phyloP scores from a whole-genome alignment of 1,140 invertebrate genomes.

The Caenorhabditis elegans region DNA sequence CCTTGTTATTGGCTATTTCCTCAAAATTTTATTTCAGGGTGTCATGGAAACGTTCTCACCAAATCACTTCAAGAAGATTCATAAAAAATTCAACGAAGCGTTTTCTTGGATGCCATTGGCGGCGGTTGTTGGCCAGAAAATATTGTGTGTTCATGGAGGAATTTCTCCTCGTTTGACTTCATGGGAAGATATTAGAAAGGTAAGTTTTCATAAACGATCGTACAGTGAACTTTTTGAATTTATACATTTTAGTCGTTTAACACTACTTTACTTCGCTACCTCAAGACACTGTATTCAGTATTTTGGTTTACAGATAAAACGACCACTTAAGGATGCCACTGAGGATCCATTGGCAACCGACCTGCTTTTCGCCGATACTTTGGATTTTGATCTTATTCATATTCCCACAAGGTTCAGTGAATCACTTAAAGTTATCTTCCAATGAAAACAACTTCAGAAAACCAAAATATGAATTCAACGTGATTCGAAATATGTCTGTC shows the following conservation, averaged over 20 bases:
- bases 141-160: slow-evolving; percentile 46
- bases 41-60: background rate
- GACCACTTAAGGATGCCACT: background rate
- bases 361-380: background rate
- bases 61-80: background rate
- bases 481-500: background rate
- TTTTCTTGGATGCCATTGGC: slow-evolving; percentile 44
- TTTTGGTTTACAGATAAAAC: background rate
- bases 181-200: background rate
- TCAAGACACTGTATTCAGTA: no score
- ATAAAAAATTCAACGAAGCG: background rate
- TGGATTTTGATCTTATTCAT: background rate
- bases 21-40: background rate
- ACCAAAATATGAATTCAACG: background rate
- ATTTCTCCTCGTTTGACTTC: slow-evolving; percentile 20
- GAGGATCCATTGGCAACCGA: background rate
- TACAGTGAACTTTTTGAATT: no score
- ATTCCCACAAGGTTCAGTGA: background rate
- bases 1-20: background rate
- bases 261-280: no score
- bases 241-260: no score
- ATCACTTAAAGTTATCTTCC: no score
- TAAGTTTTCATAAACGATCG: background rate
- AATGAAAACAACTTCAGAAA: background rate
- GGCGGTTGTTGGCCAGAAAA: slow-evolving; percentile 28